A percentile compares a stretch with the other conserved stretches of the same genome.
phyloP scores from a whole-genome alignment of 2,113 vertebrate genomes.

The Sander vitreus region DNA sequence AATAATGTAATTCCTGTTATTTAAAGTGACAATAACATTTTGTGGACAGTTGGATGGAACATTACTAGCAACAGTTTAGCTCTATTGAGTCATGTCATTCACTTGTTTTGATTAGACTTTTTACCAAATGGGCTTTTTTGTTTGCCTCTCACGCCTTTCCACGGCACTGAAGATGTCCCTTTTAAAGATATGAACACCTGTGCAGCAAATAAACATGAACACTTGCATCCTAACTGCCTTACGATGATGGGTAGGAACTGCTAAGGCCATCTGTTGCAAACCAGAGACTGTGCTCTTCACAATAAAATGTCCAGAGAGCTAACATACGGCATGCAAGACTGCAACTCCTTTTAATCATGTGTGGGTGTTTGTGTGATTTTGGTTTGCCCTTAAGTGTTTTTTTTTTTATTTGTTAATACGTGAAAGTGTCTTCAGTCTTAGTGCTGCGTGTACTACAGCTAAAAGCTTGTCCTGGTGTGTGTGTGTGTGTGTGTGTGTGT shows the following conservation, averaged over 20 bases:
- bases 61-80: not conserved
- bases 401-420: constrained; percentile 19
- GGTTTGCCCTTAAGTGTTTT: constrained; percentile 2
- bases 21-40: not conserved
- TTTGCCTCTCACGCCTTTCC: not conserved
- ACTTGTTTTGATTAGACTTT: not conserved
- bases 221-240: constrained; percentile 61
- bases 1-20: constrained; percentile 32
- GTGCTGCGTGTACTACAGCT: constrained; percentile 61
- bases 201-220: constrained; percentile 13
- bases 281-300: constrained; percentile 42
- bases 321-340: constrained; percentile 53
- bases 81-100: not conserved
- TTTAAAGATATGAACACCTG: not conserved
- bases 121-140: no score
- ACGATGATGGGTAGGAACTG: constrained; percentile 22
- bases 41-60: not conserved
- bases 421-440: constrained; percentile 40
- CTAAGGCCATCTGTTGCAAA: constrained; percentile 29
- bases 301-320: not conserved
- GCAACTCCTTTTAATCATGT: constrained; percentile 6
- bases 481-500: constrained; percentile 14
- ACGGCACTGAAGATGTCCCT: not conserved
- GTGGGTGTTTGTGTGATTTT: constrained; percentile 33
- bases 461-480: constrained; percentile 15